These are phyloP conservation scores for Tetragonula carbonaria DNA, from an alignment of 2,888 invertebrate species.

Conservation along the genomic window DNA sequence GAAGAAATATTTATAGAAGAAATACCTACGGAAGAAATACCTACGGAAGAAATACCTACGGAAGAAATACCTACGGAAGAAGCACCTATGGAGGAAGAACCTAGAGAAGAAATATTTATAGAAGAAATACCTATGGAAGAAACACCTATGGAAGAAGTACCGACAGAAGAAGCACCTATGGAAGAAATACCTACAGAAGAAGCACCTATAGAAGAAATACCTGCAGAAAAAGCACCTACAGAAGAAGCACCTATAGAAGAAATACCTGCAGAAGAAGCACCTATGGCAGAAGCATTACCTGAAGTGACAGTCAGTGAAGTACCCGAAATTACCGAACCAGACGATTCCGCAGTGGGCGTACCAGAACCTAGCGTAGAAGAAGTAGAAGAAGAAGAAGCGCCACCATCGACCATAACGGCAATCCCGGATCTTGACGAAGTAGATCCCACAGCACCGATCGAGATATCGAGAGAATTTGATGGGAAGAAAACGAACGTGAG, in stretches of 20 bases:
- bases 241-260: background rate
- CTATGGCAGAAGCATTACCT: too few species aligned
- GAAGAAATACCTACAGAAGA: background rate
- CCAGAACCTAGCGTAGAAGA: background rate
- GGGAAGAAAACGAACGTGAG: constrained; percentile 38
- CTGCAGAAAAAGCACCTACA: background rate
- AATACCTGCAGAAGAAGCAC: background rate
- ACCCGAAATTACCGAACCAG: background rate
- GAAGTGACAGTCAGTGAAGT: background rate
- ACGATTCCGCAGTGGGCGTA: background rate
- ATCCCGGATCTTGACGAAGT: background rate
- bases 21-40: background rate
- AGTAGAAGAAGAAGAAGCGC: background rate
- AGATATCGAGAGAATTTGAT: constrained; percentile 5
- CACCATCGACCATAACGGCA: background rate
- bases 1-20: background rate
- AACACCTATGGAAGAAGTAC: background rate
- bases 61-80: background rate
- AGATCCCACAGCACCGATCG: background rate
- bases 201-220: background rate
- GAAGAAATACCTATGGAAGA: background rate
- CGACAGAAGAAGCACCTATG: background rate
- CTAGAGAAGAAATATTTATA: background rate
- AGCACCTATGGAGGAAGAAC: background rate
- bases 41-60: background rate